phyloP scores from a whole-genome alignment of 2,888 invertebrate genomes.

The Cosmorhoe ocellata region DNA sequence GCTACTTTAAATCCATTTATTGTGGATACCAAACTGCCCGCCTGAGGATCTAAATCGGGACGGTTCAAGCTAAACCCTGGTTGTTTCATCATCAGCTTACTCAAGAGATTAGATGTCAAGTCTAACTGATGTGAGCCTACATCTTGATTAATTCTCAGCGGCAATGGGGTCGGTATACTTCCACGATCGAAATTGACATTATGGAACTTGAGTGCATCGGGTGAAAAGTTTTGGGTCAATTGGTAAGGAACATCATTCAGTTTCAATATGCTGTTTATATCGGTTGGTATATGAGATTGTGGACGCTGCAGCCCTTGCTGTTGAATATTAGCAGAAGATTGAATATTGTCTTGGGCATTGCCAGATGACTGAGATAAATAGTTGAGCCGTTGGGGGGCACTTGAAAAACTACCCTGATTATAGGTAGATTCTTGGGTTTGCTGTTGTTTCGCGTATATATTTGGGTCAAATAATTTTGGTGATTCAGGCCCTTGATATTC shows the following conservation, averaged over 20 bases:
- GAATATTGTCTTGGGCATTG: conserved; percentile 54
- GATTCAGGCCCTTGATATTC: conserved; percentile 50
- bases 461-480: conserved; percentile 53
- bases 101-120: conserved; percentile 60
- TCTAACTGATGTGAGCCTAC: conserved; percentile 72
- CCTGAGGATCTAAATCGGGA: conserved; percentile 62
- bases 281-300: conserved; percentile 49
- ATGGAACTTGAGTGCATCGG: conserved; percentile 53
- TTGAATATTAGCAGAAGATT: conserved; percentile 51
- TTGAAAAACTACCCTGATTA: conserved; percentile 46
- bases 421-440: conserved; percentile 49
- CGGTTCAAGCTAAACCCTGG: conserved; percentile 51
- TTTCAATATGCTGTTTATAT: conserved; percentile 61
- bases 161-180: conserved; percentile 59
- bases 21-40: conserved; percentile 55
- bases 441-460: conserved; percentile 49
- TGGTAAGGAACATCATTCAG: conserved; percentile 70
- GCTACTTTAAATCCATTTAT: conserved; percentile 78
- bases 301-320: conserved; percentile 52
- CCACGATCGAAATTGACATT: conserved; percentile 63
- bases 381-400: conserved; percentile 46
- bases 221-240: conserved; percentile 57
- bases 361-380: conserved; percentile 49
- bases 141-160: conserved; percentile 70
- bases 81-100: conserved; percentile 62